Base-by-base conservation (phyloP, 2,888 invertebrate species). In the Leptopterna dolabrata region DNA sequence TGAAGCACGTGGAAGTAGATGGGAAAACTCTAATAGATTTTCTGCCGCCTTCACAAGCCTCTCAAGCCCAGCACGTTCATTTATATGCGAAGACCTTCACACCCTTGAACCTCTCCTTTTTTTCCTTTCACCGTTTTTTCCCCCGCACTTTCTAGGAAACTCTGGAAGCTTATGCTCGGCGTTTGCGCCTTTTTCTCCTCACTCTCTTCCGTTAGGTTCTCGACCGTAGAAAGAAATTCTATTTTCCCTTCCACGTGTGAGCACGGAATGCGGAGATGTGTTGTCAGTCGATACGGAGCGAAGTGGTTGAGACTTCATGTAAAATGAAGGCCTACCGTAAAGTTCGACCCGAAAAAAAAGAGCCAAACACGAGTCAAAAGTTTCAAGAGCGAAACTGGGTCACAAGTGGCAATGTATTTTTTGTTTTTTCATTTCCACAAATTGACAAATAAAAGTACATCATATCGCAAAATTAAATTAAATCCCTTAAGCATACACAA, bases 21-120 rank as follows among this genome's bases (percentile, higher is more conserved):
- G 70, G 70, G 70, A 70, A 47, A 70, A 70, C 70, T 70, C 70
- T 70, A 70, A 70, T 70, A 70, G 70, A 70, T 70, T 70, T 70
- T 70, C 70, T 19, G 29, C 70, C 27, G 2, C 70, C 70, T 6
- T 70, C 70, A 70, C 70, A 70, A 3, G 27, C 70, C 24, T 70
- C 70, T 47, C 47, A 47, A 13, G 13, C 70, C 27, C 70, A 11
- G 2, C 29, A 70, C 70, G 70, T 70, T 70, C 70, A 70, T 70
- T 70, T 70, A 70, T 70, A 70, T 70, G 70, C 70, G 70, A 70
- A 70, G 70, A 70, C 70, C 29, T 70, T 29, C n/a, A 24, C 70
- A 24, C 47, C 47, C 47, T 47, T 47, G 47, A 47, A 47, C 47
- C 47, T 16, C 47, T 36, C 36, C 36, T 36, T 47, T 47, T 47